Conservation (phyloP, 2,797 vertebrate genomes). For the Myotis daubentonii region DNA sequence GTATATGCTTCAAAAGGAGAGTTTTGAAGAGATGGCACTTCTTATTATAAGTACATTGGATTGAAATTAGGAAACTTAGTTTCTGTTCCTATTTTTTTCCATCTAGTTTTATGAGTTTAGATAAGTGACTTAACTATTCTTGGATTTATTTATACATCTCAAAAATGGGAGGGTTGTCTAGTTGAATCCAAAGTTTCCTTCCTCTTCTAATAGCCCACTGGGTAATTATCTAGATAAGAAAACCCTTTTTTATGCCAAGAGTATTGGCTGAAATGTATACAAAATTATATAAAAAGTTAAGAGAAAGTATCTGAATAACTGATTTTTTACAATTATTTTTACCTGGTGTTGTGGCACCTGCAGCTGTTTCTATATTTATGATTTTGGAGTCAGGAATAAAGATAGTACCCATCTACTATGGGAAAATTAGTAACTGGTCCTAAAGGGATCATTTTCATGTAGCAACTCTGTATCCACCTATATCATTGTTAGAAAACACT, state of each 20-base stretch:
- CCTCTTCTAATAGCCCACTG: not conserved
- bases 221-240: not conserved
- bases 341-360: not conserved
- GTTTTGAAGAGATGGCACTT: not conserved
- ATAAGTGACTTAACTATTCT: not conserved
- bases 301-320: not conserved
- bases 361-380: not conserved
- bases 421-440: not conserved
- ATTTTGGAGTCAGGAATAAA: slow-evolving; percentile 3
- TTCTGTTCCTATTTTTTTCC: slow-evolving; percentile 26
- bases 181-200: not conserved
- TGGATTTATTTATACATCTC: not conserved
- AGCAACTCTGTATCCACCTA: not conserved
- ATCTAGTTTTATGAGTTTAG: slow-evolving; percentile 40
- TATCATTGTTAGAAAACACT: not conserved
- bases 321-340: slow-evolving; percentile 29
- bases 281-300: not conserved
- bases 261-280: not conserved
- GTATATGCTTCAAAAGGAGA: not conserved
- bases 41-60: not conserved
- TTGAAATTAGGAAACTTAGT: not conserved
- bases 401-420: not conserved
- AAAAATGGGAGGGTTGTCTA: not conserved
- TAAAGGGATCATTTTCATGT: not conserved
- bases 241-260: not conserved